phyloP scores from a whole-genome alignment of 2,888 invertebrate species.

The Torymus aiolomorphi region DNA sequence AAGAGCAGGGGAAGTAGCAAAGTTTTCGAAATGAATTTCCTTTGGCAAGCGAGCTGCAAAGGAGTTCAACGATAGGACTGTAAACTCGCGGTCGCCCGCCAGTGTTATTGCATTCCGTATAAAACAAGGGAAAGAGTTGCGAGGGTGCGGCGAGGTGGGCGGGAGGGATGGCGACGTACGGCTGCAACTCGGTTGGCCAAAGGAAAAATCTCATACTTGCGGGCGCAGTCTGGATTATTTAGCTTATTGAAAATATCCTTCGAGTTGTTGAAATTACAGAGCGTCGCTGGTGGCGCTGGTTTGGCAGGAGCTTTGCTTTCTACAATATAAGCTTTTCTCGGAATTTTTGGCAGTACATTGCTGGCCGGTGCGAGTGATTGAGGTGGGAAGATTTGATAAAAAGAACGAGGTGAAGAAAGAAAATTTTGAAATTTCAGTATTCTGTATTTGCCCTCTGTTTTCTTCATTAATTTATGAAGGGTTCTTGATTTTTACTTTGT shows the following conservation, averaged over 20 bases:
- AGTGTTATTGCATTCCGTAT: constrained; percentile 58
- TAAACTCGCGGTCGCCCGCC: constrained; percentile 41
- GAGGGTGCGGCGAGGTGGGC: neutral
- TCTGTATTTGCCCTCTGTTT: no score
- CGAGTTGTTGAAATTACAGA: neutral
- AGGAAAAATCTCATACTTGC: constrained; percentile 46
- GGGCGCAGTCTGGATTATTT: constrained; percentile 39
- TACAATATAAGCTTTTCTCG: no score
- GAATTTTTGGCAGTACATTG: no score
- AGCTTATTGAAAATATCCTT: constrained; percentile 44
- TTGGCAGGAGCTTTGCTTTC: no score
- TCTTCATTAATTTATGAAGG: no score
- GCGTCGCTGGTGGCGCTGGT: neutral
- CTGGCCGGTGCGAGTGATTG: no score
- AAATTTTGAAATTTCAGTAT: no score
- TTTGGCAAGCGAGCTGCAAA: constrained; percentile 17
- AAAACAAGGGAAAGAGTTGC: constrained; percentile 20
- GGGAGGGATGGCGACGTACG: neutral
- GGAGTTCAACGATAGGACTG: constrained; percentile 44
- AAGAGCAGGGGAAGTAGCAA: constrained; percentile 11
- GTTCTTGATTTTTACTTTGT: no score
- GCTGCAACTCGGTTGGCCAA: neutral
- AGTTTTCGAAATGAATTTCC: constrained; percentile 59
- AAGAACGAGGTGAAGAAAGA: no score
- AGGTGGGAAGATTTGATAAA: no score